Conservation (phyloP, 2,888 invertebrate species). For the Cacoxenus indagator region DNA sequence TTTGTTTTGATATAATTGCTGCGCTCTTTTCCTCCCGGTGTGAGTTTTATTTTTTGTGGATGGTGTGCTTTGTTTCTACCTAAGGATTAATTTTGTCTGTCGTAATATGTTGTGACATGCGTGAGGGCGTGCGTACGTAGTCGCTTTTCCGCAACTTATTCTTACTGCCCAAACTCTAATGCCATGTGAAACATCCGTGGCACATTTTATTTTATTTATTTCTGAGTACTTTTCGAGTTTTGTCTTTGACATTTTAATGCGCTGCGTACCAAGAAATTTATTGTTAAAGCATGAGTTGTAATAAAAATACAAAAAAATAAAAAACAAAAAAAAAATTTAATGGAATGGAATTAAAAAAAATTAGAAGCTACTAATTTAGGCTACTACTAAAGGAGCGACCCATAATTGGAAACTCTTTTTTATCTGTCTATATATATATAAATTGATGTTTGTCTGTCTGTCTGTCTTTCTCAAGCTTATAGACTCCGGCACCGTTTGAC, state of each 20-base stretch:
- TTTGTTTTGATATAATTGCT: conserved; percentile 7
- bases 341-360: no score
- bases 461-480: no score
- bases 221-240: conserved; percentile 23
- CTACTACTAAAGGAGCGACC: no score
- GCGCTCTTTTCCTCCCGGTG: background rate
- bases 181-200: conserved; percentile 28
- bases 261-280: conserved; percentile 5
- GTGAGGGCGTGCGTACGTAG: background rate
- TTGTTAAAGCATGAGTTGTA: background rate
- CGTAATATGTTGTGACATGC: background rate
- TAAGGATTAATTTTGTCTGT: background rate
- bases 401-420: no score
- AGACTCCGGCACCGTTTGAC: no score
- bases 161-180: background rate
- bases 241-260: conserved; percentile 18
- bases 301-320: no score
- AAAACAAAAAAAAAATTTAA: no score
- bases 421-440: no score
- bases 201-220: conserved; percentile 14
- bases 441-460: no score
- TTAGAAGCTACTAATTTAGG: no score
- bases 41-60: background rate
- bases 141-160: background rate
- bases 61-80: background rate